These are phyloP conservation scores for Triplophysa tibetana DNA, from an alignment of 2,113 vertebrate genomes.

Conservation along the genomic window DNA sequence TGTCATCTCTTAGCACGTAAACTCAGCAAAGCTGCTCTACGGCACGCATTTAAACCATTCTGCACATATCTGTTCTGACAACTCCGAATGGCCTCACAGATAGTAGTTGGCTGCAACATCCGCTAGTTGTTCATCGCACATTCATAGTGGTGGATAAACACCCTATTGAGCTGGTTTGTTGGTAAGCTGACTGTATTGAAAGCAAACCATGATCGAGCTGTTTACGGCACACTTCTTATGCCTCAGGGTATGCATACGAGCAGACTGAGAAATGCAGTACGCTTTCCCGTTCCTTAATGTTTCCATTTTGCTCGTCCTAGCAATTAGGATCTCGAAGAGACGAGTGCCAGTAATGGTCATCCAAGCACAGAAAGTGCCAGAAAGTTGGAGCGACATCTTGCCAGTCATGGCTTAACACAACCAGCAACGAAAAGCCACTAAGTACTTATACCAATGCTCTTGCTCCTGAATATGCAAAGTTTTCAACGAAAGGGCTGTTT, in stretches of 20 bases:
- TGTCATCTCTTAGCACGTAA: conserved; percentile 12
- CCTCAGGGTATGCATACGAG: conserved; percentile 2
- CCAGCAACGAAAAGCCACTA: background rate
- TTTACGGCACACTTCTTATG: conserved; percentile 17
- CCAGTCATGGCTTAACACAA: conserved; percentile 30
- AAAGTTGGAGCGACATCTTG: conserved; percentile 39
- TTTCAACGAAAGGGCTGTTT: too few species aligned
- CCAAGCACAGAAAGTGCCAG: conserved; percentile 40
- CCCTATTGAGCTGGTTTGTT: conserved; percentile 2
- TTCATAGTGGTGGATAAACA: conserved; percentile 30
- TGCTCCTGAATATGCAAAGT: too few species aligned
- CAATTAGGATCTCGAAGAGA: conserved; percentile 67
- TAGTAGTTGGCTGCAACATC: conserved; percentile 28
- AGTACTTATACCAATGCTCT: too few species aligned
- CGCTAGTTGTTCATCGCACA: conserved; percentile 18
- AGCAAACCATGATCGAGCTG: conserved; percentile 17
- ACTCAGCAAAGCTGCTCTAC: conserved; percentile 15
- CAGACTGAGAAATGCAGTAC: conserved; percentile 36
- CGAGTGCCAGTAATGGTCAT: conserved; percentile 52
- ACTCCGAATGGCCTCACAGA: conserved; percentile 43
- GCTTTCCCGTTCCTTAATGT: conserved; percentile 42
- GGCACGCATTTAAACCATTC: conserved; percentile 34
- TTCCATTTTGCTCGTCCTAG: conserved; percentile 61
- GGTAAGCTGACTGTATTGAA: conserved; percentile 18
- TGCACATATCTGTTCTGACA: conserved; percentile 27